These are phyloP conservation scores for Peribatodes rhomboidaria DNA, from an alignment of 2,888 invertebrate species.

Conservation along the genomic window DNA sequence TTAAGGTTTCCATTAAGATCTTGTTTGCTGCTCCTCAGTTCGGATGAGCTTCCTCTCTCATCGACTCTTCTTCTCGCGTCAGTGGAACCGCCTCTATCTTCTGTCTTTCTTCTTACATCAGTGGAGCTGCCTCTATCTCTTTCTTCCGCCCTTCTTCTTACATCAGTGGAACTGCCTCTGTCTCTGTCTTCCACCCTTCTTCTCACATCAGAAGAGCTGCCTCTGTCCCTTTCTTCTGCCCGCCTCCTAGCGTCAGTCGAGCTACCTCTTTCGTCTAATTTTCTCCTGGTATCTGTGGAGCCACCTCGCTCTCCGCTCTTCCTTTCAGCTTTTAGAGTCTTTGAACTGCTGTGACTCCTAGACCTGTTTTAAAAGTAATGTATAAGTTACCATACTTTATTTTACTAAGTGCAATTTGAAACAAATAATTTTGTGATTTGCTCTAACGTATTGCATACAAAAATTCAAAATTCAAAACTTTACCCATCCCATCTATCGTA, in stretches of 20 bases:
- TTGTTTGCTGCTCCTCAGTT: conserved; percentile 75
- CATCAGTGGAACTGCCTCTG: conserved; percentile 49
- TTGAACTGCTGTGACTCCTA: conserved; percentile 81
- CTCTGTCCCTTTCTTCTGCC: conserved; percentile 41
- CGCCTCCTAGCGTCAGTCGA: conserved; percentile 29
- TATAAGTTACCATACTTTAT: background rate
- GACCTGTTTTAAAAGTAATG: conserved; percentile 57
- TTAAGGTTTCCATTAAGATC: conserved; percentile 74
- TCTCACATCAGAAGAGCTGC: conserved; percentile 52
- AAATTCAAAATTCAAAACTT: too few species aligned
- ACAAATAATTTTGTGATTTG: too few species aligned
- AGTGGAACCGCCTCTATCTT: conserved; percentile 50
- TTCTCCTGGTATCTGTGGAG: conserved; percentile 53
- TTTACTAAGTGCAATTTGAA: too few species aligned
- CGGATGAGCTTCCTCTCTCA: conserved; percentile 59
- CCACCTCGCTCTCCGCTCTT: conserved; percentile 48
- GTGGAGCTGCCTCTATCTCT: conserved; percentile 35
- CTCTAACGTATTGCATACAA: too few species aligned
- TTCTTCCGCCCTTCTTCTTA: conserved; percentile 31
- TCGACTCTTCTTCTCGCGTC: conserved; percentile 51
- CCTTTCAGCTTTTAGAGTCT: conserved; percentile 67
- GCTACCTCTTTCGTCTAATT: conserved; percentile 47
- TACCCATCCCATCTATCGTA: too few species aligned
- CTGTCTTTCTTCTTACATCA: conserved; percentile 24
- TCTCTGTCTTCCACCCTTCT: conserved; percentile 52